Conservation (phyloP, 2,797 vertebrate species). For the Denticeps clupeoides region DNA sequence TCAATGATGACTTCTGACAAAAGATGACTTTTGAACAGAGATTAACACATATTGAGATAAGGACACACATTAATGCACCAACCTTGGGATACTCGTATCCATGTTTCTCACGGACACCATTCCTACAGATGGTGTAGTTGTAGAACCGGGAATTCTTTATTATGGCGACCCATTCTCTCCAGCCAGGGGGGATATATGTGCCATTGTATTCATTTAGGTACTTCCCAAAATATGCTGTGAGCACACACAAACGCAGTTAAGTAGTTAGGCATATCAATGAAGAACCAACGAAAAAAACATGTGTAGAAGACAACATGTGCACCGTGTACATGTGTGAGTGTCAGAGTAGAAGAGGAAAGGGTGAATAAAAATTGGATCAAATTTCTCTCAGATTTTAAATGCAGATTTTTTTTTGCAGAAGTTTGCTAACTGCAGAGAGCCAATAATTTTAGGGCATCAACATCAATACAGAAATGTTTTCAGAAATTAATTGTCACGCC, state of each 20-base stretch:
- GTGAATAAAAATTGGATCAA: no score
- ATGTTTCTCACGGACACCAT: slow-evolving; percentile 83
- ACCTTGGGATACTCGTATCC: slow-evolving; percentile 82
- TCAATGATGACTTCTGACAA: neutral
- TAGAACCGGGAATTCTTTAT: slow-evolving; percentile 96
- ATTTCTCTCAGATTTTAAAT: no score
- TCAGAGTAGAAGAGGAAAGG: no score
- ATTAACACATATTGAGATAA: neutral
- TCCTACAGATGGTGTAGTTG: slow-evolving; percentile 90
- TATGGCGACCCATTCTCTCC: slow-evolving; percentile 91
- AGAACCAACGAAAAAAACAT: no score
- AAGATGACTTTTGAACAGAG: no score
- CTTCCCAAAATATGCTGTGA: slow-evolving; percentile 76
- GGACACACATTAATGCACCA: neutral
- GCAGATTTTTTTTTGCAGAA: no score
- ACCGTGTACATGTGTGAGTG: no score
- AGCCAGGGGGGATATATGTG: slow-evolving; percentile 78
- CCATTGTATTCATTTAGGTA: slow-evolving; percentile 84
- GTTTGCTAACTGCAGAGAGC: no score
- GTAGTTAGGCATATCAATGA: neutral
- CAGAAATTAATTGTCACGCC: no score
- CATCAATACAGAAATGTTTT: no score
- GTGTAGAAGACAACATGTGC: no score
- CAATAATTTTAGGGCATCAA: no score
- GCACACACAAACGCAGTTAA: slow-evolving; percentile 24